phyloP scores from a whole-genome alignment of 1,140 invertebrate species.

The Copidosoma floridanum region DNA sequence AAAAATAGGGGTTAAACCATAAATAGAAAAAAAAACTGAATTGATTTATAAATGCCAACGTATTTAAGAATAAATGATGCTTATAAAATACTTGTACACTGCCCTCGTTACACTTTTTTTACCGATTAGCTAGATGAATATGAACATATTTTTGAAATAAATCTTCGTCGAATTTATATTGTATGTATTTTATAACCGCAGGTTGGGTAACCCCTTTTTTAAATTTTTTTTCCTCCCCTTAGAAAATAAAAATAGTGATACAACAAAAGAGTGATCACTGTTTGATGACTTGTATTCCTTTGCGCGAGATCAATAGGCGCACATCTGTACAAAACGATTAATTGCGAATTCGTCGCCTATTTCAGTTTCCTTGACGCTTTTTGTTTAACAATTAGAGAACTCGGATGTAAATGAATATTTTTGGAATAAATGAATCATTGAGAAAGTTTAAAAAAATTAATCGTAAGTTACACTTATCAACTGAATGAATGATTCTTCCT shows the following conservation, averaged over 20 bases:
- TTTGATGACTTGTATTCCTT: constrained; percentile 13
- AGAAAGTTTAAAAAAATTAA: too few species aligned
- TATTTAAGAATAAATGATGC: background rate
- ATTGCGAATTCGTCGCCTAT: constrained; percentile 7
- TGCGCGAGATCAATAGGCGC: background rate
- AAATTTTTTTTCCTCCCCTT: background rate
- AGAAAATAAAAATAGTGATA: background rate
- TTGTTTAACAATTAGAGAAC: background rate
- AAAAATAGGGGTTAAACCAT: background rate
- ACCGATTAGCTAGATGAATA: background rate
- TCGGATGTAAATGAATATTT: too few species aligned
- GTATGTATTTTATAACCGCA: background rate
- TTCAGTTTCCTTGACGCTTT: constrained; percentile 5
- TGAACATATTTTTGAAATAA: too few species aligned
- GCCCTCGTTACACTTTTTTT: constrained; percentile 11
- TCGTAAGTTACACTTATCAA: constrained; percentile 3
- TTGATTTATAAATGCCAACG: constrained; percentile 1
- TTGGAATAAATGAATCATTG: too few species aligned
- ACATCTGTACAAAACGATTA: constrained; percentile 8
- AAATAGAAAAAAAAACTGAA: background rate
- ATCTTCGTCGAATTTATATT: too few species aligned
- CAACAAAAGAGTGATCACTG: constrained; percentile 9
- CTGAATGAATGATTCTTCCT: constrained; percentile 24
- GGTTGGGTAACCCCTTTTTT: background rate
- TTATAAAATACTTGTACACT: constrained; percentile 2